Percentiles rank a stretch among this genome's conserved stretches.
Conservation (phyloP, 2,797 vertebrate genomes). For the Crocodylus rhombifer region DNA sequence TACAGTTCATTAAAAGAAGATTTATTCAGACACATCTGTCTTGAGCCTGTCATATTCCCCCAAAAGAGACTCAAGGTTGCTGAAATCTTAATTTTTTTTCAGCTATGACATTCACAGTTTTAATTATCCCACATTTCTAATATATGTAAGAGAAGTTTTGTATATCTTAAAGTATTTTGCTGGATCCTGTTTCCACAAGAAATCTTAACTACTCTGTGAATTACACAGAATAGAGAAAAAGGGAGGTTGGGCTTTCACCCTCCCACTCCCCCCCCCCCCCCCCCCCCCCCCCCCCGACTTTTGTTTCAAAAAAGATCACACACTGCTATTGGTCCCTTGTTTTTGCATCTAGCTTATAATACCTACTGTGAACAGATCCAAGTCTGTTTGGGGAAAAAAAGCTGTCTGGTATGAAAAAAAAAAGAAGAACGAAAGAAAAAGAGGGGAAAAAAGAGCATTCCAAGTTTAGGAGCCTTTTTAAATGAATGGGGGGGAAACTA, state of each 20-base stretch:
- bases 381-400: background rate
- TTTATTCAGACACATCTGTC: slow-evolving; percentile 58
- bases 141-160: slow-evolving; percentile 39
- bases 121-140: slow-evolving; percentile 40
- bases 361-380: background rate
- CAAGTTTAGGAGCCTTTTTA: background rate
- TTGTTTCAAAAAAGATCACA: slow-evolving; percentile 44
- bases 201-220: slow-evolving; percentile 36
- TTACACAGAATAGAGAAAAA: slow-evolving; percentile 25
- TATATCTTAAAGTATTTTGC: slow-evolving; percentile 60
- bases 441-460: background rate
- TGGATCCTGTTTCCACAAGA: slow-evolving; percentile 56
- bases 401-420: background rate
- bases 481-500: background rate
- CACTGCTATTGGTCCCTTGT: background rate
- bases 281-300: no score
- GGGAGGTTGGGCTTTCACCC: background rate
- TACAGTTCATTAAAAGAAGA: slow-evolving; percentile 65
- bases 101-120: slow-evolving; percentile 19
- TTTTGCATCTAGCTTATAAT: slow-evolving; percentile 33
- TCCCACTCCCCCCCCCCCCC: background rate
- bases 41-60: slow-evolving; percentile 35
- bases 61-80: slow-evolving; percentile 23
- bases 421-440: background rate
- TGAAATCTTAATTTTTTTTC: background rate